phyloP scores from a whole-genome alignment of 2,797 vertebrate species.

The Phataginus tricuspis region DNA sequence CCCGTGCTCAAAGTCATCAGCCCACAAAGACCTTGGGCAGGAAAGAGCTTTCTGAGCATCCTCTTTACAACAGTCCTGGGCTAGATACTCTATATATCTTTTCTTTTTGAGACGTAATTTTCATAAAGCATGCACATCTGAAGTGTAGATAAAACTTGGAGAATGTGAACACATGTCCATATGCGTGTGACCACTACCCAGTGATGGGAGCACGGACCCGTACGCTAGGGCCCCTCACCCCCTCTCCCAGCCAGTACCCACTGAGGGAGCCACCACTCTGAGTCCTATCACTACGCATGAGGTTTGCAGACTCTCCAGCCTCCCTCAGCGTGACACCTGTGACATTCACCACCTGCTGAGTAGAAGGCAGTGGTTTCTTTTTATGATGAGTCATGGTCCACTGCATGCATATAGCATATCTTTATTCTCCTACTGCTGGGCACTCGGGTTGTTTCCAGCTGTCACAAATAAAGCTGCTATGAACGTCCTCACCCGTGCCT shows the following conservation, averaged over 20 bases:
- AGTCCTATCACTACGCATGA: background rate
- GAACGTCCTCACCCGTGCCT: background rate
- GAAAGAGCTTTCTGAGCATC: background rate
- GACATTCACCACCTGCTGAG: background rate
- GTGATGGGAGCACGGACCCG: background rate
- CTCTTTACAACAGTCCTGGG: background rate
- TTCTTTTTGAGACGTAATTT: background rate
- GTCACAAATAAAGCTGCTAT: background rate
- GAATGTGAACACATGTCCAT: background rate
- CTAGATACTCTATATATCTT: background rate
- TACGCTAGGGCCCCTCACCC: background rate
- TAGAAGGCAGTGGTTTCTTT: background rate
- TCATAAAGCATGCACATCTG: background rate
- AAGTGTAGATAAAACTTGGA: background rate
- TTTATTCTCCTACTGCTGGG: background rate
- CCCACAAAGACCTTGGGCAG: rapidly evolving
- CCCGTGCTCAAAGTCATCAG: background rate
- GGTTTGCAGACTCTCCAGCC: background rate
- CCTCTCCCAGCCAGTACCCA: no score
- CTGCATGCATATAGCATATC: background rate
- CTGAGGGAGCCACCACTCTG: background rate
- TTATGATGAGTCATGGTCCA: background rate
- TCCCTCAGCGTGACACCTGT: background rate
- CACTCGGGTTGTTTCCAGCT: background rate
- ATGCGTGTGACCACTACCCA: background rate